phyloP scores from a whole-genome alignment of 2,113 vertebrate genomes.

The Gopherus flavomarginatus region DNA sequence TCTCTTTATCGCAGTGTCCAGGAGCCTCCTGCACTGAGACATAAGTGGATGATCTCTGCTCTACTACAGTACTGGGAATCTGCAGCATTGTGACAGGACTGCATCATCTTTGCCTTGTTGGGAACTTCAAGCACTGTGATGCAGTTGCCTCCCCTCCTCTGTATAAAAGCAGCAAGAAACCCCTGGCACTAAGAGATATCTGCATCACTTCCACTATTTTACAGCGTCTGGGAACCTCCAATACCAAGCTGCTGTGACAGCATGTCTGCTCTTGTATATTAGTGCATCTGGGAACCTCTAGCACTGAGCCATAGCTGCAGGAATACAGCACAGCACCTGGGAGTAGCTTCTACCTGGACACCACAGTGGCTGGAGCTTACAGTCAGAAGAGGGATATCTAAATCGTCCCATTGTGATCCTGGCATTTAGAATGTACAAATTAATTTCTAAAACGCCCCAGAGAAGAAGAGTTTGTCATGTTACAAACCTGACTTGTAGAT shows the following conservation, averaged over 20 bases:
- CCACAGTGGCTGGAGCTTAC: neutral
- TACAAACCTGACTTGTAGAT: slow-evolving; percentile 67
- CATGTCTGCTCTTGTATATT: neutral
- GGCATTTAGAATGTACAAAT: slow-evolving; percentile 62
- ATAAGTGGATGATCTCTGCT: neutral
- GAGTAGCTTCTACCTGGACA: neutral
- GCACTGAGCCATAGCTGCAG: neutral
- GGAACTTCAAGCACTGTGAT: neutral
- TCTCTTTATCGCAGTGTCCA: neutral
- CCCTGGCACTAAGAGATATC: neutral
- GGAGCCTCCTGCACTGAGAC: neutral
- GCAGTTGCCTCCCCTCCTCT: neutral
- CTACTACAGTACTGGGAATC: neutral
- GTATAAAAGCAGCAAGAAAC: neutral
- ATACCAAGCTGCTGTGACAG: neutral
- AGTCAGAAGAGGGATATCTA: neutral
- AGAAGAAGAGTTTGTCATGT: slow-evolving; percentile 71
- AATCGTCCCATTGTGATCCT: slow-evolving; percentile 33
- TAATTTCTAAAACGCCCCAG: slow-evolving; percentile 67
- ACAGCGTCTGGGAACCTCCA: neutral
- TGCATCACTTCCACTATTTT: neutral
- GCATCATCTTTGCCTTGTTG: neutral
- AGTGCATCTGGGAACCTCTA: neutral
- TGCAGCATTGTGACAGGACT: neutral
- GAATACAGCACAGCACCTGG: neutral